phyloP scores from a whole-genome alignment of 2,797 vertebrate species.

The Lycodopsis pacificus region DNA sequence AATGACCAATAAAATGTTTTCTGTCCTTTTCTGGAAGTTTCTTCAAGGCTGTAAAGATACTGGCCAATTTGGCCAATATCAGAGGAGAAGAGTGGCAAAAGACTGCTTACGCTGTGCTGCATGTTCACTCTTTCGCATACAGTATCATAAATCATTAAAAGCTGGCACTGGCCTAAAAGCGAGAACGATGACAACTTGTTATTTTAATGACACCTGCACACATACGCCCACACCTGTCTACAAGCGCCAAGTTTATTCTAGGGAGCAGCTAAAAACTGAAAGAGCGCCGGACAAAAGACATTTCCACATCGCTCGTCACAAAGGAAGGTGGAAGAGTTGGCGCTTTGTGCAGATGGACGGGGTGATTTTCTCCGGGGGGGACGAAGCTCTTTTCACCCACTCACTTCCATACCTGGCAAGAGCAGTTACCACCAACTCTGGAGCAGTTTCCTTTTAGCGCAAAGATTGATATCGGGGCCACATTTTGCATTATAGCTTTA shows the following conservation, averaged over 20 bases:
- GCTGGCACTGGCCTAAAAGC: slow-evolving; percentile 4
- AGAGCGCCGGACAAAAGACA: slow-evolving; percentile 25
- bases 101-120: not conserved
- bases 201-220: slow-evolving; percentile 32
- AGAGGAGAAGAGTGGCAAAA: not conserved
- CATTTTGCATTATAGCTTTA: not conserved
- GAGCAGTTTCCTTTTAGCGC: not conserved
- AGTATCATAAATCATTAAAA: slow-evolving; percentile 13
- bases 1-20: not conserved
- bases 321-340: slow-evolving; percentile 9
- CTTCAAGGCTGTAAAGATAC: not conserved
- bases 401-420: slow-evolving; percentile 1
- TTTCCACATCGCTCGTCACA: slow-evolving; percentile 13
- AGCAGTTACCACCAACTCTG: slow-evolving; percentile 5
- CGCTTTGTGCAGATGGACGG: slow-evolving; percentile 26
- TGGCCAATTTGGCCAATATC: not conserved
- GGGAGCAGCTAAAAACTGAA: slow-evolving; percentile 11
- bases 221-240: slow-evolving; percentile 25
- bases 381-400: slow-evolving; percentile 36
- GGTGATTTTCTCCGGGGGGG: slow-evolving; percentile 29
- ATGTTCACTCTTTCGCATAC: slow-evolving; percentile 10
- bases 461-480: not conserved
- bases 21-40: not conserved
- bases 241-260: slow-evolving; percentile 42
- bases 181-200: slow-evolving; percentile 24